Evolutionary conservation across 1,140 invertebrate genomes (phyloP).

Genomic region (Triops cancriformis): DNA sequence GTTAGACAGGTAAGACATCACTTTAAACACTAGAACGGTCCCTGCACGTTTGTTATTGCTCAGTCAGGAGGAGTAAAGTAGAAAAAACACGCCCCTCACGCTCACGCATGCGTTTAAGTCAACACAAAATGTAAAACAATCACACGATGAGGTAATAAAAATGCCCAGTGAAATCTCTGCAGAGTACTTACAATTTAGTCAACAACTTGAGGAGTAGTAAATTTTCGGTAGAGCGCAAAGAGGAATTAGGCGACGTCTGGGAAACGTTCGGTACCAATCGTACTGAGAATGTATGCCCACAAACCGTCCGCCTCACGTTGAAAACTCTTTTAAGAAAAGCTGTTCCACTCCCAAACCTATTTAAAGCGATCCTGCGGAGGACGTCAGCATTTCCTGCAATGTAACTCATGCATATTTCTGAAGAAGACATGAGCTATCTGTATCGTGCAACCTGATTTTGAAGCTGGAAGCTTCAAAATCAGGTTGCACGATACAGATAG

Average conservation of each 20-base stretch:
- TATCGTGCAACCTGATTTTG: not conserved
- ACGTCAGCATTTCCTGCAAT: too few species aligned
- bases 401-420: too few species aligned
- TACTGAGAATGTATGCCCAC: not conserved
- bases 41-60: not conserved
- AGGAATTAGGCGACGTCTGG: not conserved
- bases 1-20: not conserved
- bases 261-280: not conserved
- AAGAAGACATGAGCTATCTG: too few species aligned
- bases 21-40: not conserved
- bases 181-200: too few species aligned
- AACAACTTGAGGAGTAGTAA: not conserved
- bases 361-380: too few species aligned
- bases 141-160: too few species aligned
- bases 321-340: not conserved
- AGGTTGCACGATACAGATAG: not conserved
- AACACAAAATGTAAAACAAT: not conserved
- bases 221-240: not conserved
- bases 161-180: too few species aligned
- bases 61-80: not conserved
- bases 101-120: not conserved
- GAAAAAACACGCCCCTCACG: not conserved
- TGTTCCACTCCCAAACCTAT: not conserved
- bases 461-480: not conserved
- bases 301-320: not conserved